phyloP scores from a whole-genome alignment of 2,113 vertebrate species.

The Dipodomys spectabilis region DNA sequence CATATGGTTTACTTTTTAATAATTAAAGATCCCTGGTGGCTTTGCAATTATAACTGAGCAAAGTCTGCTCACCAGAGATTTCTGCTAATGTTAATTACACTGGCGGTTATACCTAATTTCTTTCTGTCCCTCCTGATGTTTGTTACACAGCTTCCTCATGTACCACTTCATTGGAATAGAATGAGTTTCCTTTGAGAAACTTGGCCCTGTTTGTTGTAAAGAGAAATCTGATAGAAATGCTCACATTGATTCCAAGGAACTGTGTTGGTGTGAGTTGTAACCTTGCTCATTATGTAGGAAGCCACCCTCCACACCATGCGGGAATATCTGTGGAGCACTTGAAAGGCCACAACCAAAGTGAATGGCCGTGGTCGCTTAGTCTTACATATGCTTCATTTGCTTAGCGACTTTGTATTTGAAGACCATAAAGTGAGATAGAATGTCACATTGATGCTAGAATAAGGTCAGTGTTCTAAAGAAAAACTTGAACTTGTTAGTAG shows the following conservation, averaged over 20 bases:
- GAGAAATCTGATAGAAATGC: background rate
- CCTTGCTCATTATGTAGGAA: constrained; percentile 44
- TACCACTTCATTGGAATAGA: background rate
- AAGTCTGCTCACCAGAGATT: constrained; percentile 36
- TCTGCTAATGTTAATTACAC: background rate
- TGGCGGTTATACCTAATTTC: background rate
- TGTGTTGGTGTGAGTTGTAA: constrained; percentile 57
- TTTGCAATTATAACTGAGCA: constrained; percentile 55
- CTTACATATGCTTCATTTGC: background rate
- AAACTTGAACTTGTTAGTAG: constrained; percentile 12
- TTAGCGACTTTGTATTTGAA: background rate
- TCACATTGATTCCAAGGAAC: constrained; percentile 23
- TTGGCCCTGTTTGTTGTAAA: background rate
- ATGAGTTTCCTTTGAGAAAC: background rate
- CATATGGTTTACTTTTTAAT: constrained; percentile 80
- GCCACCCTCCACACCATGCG: background rate
- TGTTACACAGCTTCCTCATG: background rate
- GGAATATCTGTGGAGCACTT: background rate
- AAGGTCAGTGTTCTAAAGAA: constrained; percentile 31
- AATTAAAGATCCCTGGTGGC: constrained; percentile 72
- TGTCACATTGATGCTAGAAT: background rate
- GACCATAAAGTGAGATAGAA: background rate
- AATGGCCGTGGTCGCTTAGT: background rate
- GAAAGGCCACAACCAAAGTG: background rate
- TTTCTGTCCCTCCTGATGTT: constrained; percentile 8